These are phyloP conservation scores for Actinostola sp. DNA, from an alignment of 92 coral and sea anemone species.

Conservation along the genomic window DNA sequence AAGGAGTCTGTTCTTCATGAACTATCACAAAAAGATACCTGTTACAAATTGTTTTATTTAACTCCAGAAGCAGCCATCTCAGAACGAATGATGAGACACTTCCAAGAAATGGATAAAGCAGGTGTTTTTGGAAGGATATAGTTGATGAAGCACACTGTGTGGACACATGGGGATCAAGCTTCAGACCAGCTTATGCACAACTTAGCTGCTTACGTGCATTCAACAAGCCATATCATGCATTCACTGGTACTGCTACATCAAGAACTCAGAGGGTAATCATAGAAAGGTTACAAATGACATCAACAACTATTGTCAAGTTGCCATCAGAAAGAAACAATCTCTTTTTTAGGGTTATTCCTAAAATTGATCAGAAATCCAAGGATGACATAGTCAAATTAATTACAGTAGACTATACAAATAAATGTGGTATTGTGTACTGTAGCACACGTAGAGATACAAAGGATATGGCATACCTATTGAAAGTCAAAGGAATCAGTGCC, in stretches of 20 bases:
- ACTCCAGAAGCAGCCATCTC: slow-evolving; percentile 57
- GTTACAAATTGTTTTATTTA: slow-evolving; percentile 38
- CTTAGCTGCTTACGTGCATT: slow-evolving; percentile 1
- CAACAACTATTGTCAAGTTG: slow-evolving; percentile 10
- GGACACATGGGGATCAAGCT: slow-evolving; percentile 60
- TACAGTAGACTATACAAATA: slow-evolving; percentile 6
- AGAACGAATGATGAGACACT: neutral
- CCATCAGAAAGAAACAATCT: slow-evolving; percentile 31
- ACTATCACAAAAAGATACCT: slow-evolving; percentile 21
- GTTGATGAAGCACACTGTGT: slow-evolving; percentile 58
- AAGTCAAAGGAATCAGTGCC: slow-evolving; percentile 58
- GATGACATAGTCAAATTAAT: slow-evolving; percentile 31
- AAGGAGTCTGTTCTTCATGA: slow-evolving; percentile 34
- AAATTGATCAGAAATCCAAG: slow-evolving; percentile 48
- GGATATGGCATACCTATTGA: slow-evolving; percentile 43
- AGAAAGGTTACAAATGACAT: slow-evolving; percentile 8
- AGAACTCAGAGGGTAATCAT: slow-evolving; percentile 31
- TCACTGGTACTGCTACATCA: slow-evolving; percentile 46
- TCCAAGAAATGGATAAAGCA: slow-evolving; percentile 11
- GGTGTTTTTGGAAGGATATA: slow-evolving; percentile 26
- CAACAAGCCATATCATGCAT: slow-evolving; percentile 23
- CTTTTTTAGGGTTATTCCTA: slow-evolving; percentile 19
- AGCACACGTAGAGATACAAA: slow-evolving; percentile 37
- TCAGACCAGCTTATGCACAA: slow-evolving; percentile 48
- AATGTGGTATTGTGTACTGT: slow-evolving; percentile 74